These are phyloP conservation scores for Cuculus canorus DNA, from an alignment of 2,797 vertebrate species.

Conservation along the genomic window DNA sequence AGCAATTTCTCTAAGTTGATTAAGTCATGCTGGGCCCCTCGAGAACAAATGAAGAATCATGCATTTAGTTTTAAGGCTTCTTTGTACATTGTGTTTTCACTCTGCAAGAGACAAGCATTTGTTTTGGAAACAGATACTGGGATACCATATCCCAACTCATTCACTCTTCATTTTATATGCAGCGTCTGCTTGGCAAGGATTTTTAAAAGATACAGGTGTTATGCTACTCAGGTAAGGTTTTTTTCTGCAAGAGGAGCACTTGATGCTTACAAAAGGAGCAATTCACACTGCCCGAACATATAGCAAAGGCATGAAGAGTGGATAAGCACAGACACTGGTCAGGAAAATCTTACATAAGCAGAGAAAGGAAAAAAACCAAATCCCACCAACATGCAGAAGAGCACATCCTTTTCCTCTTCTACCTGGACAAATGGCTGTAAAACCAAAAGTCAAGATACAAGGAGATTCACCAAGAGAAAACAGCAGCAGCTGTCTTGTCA, in stretches of 20 bases:
- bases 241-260: neutral
- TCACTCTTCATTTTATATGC: neutral
- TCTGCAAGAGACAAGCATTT: slow-evolving; percentile 2
- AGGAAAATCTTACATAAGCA: neutral
- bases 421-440: neutral
- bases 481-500: neutral
- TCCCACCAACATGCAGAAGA: neutral
- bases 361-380: neutral
- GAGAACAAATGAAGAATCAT: neutral
- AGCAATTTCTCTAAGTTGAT: slow-evolving; percentile 1
- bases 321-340: neutral
- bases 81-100: neutral
- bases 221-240: neutral
- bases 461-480: neutral
- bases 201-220: neutral
- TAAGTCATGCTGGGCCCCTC: neutral
- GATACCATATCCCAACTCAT: neutral
- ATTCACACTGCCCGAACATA: neutral
- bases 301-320: neutral
- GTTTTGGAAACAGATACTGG: neutral
- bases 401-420: neutral
- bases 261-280: neutral
- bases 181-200: neutral
- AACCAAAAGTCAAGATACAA: neutral
- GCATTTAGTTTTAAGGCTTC: neutral